Base-by-base conservation (phyloP, 2,113 vertebrate genomes). In the Manacus vitellinus region DNA sequence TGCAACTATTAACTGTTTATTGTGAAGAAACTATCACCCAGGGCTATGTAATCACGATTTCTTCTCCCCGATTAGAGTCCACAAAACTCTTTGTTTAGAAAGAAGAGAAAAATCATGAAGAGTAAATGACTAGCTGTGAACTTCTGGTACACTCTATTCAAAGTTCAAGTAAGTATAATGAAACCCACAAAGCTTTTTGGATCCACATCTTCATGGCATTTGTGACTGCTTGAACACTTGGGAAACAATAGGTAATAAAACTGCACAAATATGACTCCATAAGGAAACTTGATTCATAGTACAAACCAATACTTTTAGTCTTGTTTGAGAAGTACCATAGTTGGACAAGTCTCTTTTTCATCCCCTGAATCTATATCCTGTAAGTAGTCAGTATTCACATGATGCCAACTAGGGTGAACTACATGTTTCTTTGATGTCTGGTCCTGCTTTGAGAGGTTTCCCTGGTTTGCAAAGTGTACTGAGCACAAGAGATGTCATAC, bases 241-340 rank as follows among this genome's bases (percentile, higher is more conserved):
- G 44, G 63, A 88, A 87, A 89, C 84, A 95, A 94, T 79, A 91
- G 51, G n/a, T 75, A 76, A 92, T 92, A 95, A 95, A 96, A 72
- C 49, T 12, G 10, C 44, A 56, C 19, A 78, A 68, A 72, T 24
- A 37, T 3, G 23, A 73, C 37, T 73, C 70, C 62, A 7, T 59
- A 20, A 68, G 66, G 56, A 68, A 89, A 54, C 33, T 67, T 37
- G 33, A 33, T 70, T 81, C 3, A 2, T 9, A 33, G 21, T 12
- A 30, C n/a, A 92, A 85, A 52, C 20, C 56, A 47, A 31, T 27
- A 30, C 9, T 14, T 39, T 46, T 22, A 15, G 27, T 47, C 23
- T 75, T 72, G 68, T 20, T 44, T 80, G 28, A 76, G 72, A 70
- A 80, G 9, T 18, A 19, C 43, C 27, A 18, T 6, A 49, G 63